phyloP scores from a whole-genome alignment of 1,140 invertebrate species.

The Drosophila cardini region DNA sequence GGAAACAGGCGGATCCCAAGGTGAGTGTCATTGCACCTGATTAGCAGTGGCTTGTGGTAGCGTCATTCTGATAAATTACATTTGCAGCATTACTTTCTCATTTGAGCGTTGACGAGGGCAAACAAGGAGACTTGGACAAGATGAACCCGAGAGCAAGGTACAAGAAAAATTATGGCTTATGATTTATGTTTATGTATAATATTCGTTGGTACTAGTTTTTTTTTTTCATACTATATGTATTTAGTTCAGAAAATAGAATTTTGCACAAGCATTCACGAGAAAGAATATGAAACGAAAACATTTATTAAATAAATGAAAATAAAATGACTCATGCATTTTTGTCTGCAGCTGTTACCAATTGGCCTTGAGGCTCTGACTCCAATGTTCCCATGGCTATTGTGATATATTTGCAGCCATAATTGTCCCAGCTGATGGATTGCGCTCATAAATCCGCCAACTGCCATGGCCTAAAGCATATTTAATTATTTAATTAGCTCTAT shows the following conservation, averaged over 20 bases:
- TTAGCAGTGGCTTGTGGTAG: slow-evolving; percentile 22
- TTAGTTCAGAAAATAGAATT: slow-evolving; percentile 25
- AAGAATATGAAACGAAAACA: slow-evolving; percentile 4
- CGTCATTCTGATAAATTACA: slow-evolving; percentile 38
- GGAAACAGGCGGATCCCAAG: slow-evolving; percentile 68
- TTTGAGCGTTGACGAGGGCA: slow-evolving; percentile 38
- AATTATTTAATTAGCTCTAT: slow-evolving; percentile 83
- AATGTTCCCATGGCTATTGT: slow-evolving; percentile 18
- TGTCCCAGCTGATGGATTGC: slow-evolving; percentile 70
- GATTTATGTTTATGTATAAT: slow-evolving; percentile 37
- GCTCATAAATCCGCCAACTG: slow-evolving; percentile 65
- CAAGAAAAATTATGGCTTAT: slow-evolving; percentile 32
- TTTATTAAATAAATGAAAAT: slow-evolving; percentile 29
- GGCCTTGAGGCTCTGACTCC: slow-evolving; percentile 10
- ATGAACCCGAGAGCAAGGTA: not conserved
- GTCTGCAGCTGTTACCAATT: slow-evolving; percentile 60
- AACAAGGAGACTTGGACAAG: not conserved
- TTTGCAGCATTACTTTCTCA: slow-evolving; percentile 49
- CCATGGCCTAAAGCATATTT: slow-evolving; percentile 78
- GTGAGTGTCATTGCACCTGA: slow-evolving; percentile 45
- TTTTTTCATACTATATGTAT: not conserved
- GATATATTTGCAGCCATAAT: slow-evolving; percentile 55
- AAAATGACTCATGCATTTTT: slow-evolving; percentile 35
- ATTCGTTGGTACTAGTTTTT: slow-evolving; percentile 16
- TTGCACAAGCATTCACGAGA: slow-evolving; percentile 42